phyloP scores from a whole-genome alignment of 2,888 invertebrate species.

The Hemicrepidius hirtus region DNA sequence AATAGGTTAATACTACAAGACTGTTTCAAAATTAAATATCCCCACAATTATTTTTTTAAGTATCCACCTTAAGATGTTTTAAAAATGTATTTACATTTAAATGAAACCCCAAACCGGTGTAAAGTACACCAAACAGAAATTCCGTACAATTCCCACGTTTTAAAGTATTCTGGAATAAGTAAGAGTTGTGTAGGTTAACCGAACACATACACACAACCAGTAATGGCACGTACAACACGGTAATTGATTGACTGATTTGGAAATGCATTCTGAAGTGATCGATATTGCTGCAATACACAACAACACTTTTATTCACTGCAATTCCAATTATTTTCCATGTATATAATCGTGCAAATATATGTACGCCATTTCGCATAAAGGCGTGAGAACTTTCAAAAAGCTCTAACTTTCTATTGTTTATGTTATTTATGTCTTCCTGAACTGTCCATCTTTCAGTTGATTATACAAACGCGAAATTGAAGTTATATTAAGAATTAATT shows the following conservation, averaged over 20 bases:
- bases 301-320: slow-evolving; percentile 11
- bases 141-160: slow-evolving; percentile 12
- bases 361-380: slow-evolving; percentile 12
- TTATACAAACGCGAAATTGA: neutral
- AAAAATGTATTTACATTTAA: no score
- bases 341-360: slow-evolving; percentile 7
- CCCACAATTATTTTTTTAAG: no score
- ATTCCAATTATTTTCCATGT: slow-evolving; percentile 23
- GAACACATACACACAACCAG: slow-evolving; percentile 19
- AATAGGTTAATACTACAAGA: no score
- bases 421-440: neutral
- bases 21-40: no score
- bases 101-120: no score
- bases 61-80: no score
- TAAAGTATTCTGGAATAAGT: slow-evolving; percentile 14
- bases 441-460: neutral
- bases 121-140: no score
- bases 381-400: neutral
- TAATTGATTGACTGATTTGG: slow-evolving; percentile 35
- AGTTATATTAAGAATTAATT: no score
- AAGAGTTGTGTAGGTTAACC: slow-evolving; percentile 12
- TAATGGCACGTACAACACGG: slow-evolving; percentile 27
- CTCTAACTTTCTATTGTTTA: slow-evolving; percentile 1
- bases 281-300: slow-evolving; percentile 23
- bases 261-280: slow-evolving; percentile 23